Evolutionary conservation across 2,888 invertebrate genomes (phyloP), one percentile per base, ranked within the genome.

Genomic region (Lithophane leautieri): DNA sequence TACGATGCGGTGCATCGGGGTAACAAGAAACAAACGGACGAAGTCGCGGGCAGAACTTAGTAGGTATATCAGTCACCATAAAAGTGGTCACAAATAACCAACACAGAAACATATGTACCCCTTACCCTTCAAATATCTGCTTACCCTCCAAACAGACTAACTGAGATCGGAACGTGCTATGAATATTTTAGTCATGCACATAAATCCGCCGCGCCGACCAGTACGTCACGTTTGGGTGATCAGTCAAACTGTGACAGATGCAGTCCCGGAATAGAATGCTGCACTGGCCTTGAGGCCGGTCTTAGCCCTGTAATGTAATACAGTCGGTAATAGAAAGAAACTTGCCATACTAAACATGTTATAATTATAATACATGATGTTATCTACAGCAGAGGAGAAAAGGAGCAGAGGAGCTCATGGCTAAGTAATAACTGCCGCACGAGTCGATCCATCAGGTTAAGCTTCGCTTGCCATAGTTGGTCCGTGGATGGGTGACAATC

Each of bases 221-320:
- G 34, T 44, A 50, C 82, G 28, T 65, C 84, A 82, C 85, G 85
- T 76, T 44, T 16, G 19, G 47, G 82, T 70, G 52, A 81, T 82
- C 69, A 44, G 25, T 84, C 77, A 81, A 7, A 34, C 8, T 44
- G 47, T 81, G 82, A 82, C 82, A 84, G 82, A 81, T 84, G 76
- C 71, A 69, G 12, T n/a, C 56, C 61, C 1, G 52, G 61, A 84
- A 82, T 82, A 84, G 82, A 84, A 68, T 50, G 62, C 2, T 44
- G 52, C 69, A 40, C 22, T 68, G 68, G 40, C 70, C 81, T 81
- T 84, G 67, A 9, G 6, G 28, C 16, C 28, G 34, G 2, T 3
- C 1, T 22, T 22, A 54, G 19, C 6, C 16, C 40, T 75, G 50
- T 8, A n/a, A 52, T 58, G 25, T 25, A 56, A 25, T 1, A 47